Percentiles rank a stretch among this genome's conserved stretches.
phyloP scores from a whole-genome alignment of 53 echinoderm and acorn worm species.

The Temnopleurus reevesii region DNA sequence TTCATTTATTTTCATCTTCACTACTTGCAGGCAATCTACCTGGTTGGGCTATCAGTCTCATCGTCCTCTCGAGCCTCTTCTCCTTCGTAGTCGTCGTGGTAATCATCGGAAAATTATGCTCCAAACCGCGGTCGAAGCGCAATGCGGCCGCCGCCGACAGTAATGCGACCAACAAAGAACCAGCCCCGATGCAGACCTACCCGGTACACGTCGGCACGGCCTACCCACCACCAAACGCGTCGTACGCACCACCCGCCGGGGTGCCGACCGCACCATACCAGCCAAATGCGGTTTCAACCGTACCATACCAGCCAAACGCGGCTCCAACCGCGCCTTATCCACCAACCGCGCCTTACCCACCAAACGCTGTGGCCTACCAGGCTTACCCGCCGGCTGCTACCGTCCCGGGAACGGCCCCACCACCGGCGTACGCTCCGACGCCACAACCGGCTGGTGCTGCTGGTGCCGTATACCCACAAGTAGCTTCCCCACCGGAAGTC shows the following conservation, averaged over 20 bases:
- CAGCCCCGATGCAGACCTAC: not conserved
- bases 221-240: not conserved
- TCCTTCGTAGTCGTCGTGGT: not conserved
- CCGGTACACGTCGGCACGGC: not conserved
- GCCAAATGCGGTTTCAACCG: not conserved
- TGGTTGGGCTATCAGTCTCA: not conserved
- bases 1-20: not conserved
- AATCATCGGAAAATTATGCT: not conserved
- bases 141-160: not conserved
- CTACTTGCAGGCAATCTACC: not conserved
- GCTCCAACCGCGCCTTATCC: not conserved
- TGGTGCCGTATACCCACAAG: not conserved
- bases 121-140: conserved; percentile 28
- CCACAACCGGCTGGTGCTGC: not conserved
- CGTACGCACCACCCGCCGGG: not conserved
- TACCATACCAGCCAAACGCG: not conserved
- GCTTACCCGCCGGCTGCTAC: not conserved
- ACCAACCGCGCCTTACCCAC: not conserved
- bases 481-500: too few relatives aligned
- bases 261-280: not conserved
- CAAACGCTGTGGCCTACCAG: not conserved
- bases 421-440: not conserved
- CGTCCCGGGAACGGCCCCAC: not conserved
- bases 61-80: not conserved
- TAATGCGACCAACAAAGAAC: not conserved